phyloP scores from a whole-genome alignment of 37 sponge, comb jelly and placozoan species.

The Spongia lamella region DNA sequence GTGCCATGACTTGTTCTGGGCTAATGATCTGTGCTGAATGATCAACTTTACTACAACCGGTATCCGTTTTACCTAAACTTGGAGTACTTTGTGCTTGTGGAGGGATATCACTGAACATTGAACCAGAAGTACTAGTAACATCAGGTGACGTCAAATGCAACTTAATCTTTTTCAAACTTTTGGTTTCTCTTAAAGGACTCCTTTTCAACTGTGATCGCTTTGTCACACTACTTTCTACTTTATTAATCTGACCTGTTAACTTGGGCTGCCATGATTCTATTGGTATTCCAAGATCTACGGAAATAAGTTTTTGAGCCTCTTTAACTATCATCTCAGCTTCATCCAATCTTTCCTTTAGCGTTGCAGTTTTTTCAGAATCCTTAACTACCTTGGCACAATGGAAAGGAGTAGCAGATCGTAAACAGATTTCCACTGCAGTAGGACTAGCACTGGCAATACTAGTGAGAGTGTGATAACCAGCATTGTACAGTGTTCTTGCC shows the following conservation, averaged over 20 bases:
- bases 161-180: background rate
- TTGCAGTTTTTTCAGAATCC: slow-evolving; percentile 20
- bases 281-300: slow-evolving; percentile 52
- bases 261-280: slow-evolving; percentile 41
- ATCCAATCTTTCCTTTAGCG: slow-evolving; percentile 71
- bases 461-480: slow-evolving; percentile 83
- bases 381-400: slow-evolving; percentile 45
- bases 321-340: slow-evolving; percentile 73
- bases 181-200: background rate
- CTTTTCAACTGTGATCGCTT: background rate
- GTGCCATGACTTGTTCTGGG: too few relatives aligned
- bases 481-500: slow-evolving; percentile 92
- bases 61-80: background rate
- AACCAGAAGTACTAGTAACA: background rate
- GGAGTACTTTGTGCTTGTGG: background rate
- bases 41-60: background rate
- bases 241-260: background rate
- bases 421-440: slow-evolving; percentile 54
- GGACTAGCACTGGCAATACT: slow-evolving; percentile 82
- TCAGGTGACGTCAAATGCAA: background rate
- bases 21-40: background rate
- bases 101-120: background rate
- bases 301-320: slow-evolving; percentile 78
- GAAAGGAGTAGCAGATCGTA: slow-evolving; percentile 87
- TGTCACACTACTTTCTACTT: background rate